Evolutionary conservation across 2,888 invertebrate species (phyloP).

Genomic region (Bhutanitis thaidina): DNA sequence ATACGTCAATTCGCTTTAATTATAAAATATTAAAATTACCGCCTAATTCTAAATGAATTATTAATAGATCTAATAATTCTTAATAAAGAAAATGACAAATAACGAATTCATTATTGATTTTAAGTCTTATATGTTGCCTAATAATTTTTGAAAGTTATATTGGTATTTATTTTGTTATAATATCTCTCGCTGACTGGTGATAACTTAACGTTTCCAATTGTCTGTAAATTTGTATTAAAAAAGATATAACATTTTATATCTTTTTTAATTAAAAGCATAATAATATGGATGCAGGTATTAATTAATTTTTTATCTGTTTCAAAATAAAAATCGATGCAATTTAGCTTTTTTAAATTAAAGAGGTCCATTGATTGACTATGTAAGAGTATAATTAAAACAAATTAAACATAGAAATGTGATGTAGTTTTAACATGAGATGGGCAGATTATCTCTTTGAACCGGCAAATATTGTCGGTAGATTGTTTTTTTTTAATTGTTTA

Average conservation of each 20-base stretch:
- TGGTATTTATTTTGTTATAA: too few relatives aligned
- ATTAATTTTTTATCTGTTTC: too few relatives aligned
- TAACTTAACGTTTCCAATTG: not conserved
- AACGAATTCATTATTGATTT: too few relatives aligned
- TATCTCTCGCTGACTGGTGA: not conserved
- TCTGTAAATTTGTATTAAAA: not conserved
- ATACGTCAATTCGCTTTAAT: too few relatives aligned
- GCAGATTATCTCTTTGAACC: constrained; percentile 10
- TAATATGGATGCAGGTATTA: not conserved
- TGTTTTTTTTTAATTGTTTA: constrained; percentile 1
- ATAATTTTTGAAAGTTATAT: too few relatives aligned
- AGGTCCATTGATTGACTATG: constrained; percentile 15
- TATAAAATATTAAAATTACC: too few relatives aligned
- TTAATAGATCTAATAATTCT: too few relatives aligned
- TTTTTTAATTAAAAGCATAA: not conserved
- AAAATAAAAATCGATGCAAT: too few relatives aligned
- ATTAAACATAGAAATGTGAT: constrained; percentile 29
- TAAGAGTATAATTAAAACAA: constrained; percentile 8
- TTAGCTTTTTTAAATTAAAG: constrained; percentile 4
- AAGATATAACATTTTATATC: too few relatives aligned
- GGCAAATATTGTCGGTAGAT: not conserved
- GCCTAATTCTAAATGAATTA: too few relatives aligned
- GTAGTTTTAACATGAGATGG: constrained; percentile 22
- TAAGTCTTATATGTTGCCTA: too few relatives aligned
- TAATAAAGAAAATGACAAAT: too few relatives aligned